Evolutionary conservation across 1,140 invertebrate genomes (phyloP).

Genomic region (Zaprionus tsacasi): DNA sequence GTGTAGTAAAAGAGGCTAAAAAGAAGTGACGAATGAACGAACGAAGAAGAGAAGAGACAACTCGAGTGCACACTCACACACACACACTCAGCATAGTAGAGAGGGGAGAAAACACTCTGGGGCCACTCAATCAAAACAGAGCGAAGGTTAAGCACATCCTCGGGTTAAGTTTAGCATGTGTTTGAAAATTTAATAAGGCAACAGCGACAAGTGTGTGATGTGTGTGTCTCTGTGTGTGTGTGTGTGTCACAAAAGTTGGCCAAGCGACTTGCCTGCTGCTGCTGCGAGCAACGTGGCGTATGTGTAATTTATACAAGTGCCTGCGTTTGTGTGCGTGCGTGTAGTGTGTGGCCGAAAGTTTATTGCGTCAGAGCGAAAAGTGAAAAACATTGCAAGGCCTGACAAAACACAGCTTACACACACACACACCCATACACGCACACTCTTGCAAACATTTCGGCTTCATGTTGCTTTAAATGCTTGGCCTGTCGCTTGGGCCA

Average conservation of each 20-base stretch:
- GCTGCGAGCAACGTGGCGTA: slow-evolving; percentile 26
- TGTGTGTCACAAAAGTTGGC: slow-evolving; percentile 26
- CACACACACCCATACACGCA: slow-evolving; percentile 21
- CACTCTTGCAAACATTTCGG: slow-evolving; percentile 6
- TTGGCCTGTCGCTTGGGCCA: slow-evolving; percentile 63
- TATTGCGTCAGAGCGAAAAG: slow-evolving; percentile 26
- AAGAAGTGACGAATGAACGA: slow-evolving; percentile 48
- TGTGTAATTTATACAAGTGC: slow-evolving; percentile 11
- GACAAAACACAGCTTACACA: slow-evolving; percentile 11
- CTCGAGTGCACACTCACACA: slow-evolving; percentile 11
- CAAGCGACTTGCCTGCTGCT: neutral
- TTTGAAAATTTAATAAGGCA: slow-evolving; percentile 81
- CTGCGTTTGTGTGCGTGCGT: neutral
- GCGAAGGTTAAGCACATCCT: slow-evolving; percentile 79
- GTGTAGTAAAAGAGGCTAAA: slow-evolving; percentile 44
- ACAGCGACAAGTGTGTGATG: slow-evolving; percentile 1
- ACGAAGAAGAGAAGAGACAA: slow-evolving; percentile 23
- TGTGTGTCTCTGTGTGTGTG: neutral
- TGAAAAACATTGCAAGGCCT: slow-evolving; percentile 29
- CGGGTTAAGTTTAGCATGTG: slow-evolving; percentile 81
- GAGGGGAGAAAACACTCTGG: slow-evolving; percentile 69
- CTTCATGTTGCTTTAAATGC: slow-evolving; percentile 53
- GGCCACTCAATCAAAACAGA: slow-evolving; percentile 80
- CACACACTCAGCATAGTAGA: slow-evolving; percentile 8
- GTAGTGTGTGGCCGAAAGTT: slow-evolving; percentile 11